Evolutionary conservation across 30 jellyfish, hydroid and myxozoan genomes (phyloP).

Genomic region (Mastigias papua): DNA sequence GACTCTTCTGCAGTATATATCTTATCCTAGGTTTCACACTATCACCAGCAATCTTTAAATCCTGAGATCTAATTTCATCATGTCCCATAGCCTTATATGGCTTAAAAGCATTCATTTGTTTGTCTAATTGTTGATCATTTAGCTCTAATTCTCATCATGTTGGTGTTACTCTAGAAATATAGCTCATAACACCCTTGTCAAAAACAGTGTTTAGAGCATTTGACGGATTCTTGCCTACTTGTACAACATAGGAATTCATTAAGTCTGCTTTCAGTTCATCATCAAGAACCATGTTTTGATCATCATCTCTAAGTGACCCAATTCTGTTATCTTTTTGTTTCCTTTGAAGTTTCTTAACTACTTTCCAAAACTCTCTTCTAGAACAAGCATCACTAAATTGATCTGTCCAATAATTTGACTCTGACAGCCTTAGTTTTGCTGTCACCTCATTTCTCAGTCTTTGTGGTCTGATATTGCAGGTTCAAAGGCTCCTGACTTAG

Average conservation of each 20-base stretch:
- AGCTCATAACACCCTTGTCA: not conserved
- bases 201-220: not conserved
- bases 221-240: not conserved
- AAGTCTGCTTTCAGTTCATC: not conserved
- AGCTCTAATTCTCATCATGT: not conserved
- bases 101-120: too few relatives aligned
- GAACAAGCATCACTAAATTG: not conserved
- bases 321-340: not conserved
- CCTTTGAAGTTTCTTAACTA: not conserved
- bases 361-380: not conserved
- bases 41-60: constrained; percentile 19
- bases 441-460: not conserved
- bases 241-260: not conserved
- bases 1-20: constrained; percentile 3
- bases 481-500: constrained; percentile 39
- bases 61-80: constrained; percentile 17
- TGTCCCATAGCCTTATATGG: too few relatives aligned
- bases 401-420: not conserved
- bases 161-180: not conserved
- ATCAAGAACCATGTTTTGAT: not conserved
- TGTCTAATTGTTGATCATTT: not conserved
- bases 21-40: constrained; percentile 36
- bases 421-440: too few relatives aligned
- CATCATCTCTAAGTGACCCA: not conserved
- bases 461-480: constrained; percentile 46